These are phyloP conservation scores for Mimachlamys varia DNA, from an alignment of 2,888 invertebrate genomes.

Conservation along the genomic window DNA sequence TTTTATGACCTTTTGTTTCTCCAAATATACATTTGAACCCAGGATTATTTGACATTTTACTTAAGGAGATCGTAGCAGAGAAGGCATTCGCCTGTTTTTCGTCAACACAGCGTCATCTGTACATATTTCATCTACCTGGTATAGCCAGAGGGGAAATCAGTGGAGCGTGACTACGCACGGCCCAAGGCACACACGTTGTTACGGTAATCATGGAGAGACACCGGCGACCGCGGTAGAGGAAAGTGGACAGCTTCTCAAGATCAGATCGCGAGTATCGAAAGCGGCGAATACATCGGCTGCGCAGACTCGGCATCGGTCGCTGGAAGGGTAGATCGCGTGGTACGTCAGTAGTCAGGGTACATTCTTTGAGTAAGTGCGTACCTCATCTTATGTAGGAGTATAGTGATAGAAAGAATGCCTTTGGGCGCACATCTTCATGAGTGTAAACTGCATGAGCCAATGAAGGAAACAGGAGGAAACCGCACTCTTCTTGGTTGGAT, in stretches of 20 bases:
- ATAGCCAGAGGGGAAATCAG: slow-evolving; percentile 9
- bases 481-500: not conserved
- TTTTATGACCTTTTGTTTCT: not conserved
- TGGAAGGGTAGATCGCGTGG: not conserved
- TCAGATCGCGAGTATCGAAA: not conserved
- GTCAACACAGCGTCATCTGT: slow-evolving; percentile 21
- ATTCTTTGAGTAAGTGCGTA: not conserved
- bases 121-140: slow-evolving; percentile 21
- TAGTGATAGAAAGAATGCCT: not conserved
- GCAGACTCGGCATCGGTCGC: not conserved
- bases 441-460: slow-evolving; percentile 16
- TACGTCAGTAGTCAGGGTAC: not conserved
- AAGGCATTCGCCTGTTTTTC: slow-evolving; percentile 5
- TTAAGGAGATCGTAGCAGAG: not conserved
- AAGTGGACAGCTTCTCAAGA: not conserved
- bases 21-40: not conserved
- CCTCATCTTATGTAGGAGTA: not conserved
- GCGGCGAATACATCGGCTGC: slow-evolving; percentile 7
- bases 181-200: slow-evolving; percentile 1
- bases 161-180: slow-evolving; percentile 11
- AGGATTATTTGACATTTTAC: not conserved
- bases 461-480: not conserved
- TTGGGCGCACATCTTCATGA: not conserved
- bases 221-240: not conserved
- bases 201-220: not conserved